phyloP scores from a whole-genome alignment of 2,888 invertebrate species.

The Callinectes sapidus region DNA sequence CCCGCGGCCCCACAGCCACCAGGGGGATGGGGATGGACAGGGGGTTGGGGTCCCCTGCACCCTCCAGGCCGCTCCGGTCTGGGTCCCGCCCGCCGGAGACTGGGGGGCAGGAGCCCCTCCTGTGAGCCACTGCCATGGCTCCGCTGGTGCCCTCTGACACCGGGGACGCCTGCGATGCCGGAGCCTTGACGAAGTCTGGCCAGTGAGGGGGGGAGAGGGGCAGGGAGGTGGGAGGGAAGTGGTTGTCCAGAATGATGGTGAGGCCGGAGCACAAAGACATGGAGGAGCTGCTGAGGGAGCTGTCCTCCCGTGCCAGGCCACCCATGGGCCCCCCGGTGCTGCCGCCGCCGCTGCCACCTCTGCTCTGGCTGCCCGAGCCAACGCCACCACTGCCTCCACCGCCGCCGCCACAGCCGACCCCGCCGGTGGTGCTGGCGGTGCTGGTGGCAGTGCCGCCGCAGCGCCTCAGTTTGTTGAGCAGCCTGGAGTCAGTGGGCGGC shows the following conservation, averaged over 20 bases:
- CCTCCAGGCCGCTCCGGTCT: conserved; percentile 55
- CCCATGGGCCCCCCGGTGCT: conserved; percentile 29
- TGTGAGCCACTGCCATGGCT: conserved; percentile 24
- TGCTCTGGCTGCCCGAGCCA: neutral
- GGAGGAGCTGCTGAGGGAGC: conserved; percentile 73
- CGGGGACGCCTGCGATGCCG: conserved; percentile 50
- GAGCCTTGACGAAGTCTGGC: conserved; percentile 59
- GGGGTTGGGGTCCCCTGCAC: conserved; percentile 48
- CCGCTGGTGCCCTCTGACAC: conserved; percentile 50
- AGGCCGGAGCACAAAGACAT: conserved; percentile 75
- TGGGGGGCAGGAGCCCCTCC: conserved; percentile 51
- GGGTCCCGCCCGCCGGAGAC: conserved; percentile 45
- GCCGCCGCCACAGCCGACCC: neutral
- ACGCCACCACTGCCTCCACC: neutral
- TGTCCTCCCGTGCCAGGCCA: conserved; percentile 51
- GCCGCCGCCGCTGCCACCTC: neutral
- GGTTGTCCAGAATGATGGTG: conserved; percentile 76
- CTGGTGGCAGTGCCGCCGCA: conserved; percentile 23
- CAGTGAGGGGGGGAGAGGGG: conserved; percentile 49
- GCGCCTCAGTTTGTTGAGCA: conserved; percentile 50
- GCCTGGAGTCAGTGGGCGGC: conserved; percentile 46
- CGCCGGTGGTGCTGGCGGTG: neutral
- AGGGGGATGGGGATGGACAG: conserved; percentile 56
- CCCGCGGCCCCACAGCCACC: conserved; percentile 48
- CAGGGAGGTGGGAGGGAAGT: conserved; percentile 70